These are phyloP conservation scores for Atlantisia rogersi DNA, from an alignment of 2,113 vertebrate species.

Conservation along the genomic window DNA sequence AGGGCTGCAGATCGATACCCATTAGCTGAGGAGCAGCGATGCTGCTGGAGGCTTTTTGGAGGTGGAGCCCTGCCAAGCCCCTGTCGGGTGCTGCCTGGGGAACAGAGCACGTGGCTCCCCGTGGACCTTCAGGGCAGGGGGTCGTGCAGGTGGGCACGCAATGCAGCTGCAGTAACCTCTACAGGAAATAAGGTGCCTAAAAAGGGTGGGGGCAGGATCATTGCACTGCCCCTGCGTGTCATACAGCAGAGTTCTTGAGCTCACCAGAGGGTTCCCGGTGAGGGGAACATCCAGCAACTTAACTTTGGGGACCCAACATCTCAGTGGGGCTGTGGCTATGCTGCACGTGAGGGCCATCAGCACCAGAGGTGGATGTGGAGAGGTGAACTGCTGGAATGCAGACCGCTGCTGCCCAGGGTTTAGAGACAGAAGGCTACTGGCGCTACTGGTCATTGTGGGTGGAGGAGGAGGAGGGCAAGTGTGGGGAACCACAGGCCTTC, in stretches of 20 bases:
- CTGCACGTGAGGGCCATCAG: rapidly evolving
- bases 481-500: neutral
- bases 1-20: conserved; percentile 62
- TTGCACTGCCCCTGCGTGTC: rapidly evolving
- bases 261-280: neutral
- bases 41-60: neutral
- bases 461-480: neutral
- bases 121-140: rapidly evolving
- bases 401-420: neutral
- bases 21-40: conserved; percentile 42
- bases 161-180: neutral
- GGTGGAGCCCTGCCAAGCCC: conserved; percentile 47
- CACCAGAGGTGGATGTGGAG: neutral
- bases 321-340: neutral
- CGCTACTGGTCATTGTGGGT: neutral
- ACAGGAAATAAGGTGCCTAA: rapidly evolving
- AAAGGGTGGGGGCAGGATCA: neutral
- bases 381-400: neutral
- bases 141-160: neutral
- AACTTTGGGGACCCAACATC: neutral
- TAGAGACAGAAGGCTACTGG: neutral
- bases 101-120: neutral
- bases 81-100: neutral
- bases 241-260: neutral
- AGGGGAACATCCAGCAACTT: neutral